These are phyloP conservation scores for Matsumurasca onukii DNA, from an alignment of 1,140 invertebrate genomes.

Conservation along the genomic window DNA sequence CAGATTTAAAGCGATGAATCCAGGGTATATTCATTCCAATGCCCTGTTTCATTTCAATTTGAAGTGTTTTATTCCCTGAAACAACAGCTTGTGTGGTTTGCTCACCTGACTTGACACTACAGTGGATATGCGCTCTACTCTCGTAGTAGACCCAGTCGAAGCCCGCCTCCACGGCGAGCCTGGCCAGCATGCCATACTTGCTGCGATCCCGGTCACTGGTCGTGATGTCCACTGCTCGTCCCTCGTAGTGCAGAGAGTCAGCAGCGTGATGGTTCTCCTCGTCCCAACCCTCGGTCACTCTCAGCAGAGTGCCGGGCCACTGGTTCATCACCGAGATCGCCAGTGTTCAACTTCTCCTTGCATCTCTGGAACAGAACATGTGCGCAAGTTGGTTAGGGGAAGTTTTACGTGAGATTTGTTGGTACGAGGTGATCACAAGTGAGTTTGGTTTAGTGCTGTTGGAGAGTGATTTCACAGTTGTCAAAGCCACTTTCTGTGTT, in stretches of 20 bases:
- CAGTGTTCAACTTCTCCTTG: slow-evolving; percentile 93
- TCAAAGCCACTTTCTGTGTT: too few species aligned
- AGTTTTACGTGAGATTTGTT: too few species aligned
- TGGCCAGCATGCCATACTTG: slow-evolving; percentile 94
- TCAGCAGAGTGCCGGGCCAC: slow-evolving; percentile 90
- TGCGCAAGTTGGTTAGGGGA: too few species aligned
- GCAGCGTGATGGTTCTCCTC: slow-evolving; percentile 78
- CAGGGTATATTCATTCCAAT: too few species aligned
- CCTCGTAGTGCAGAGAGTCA: slow-evolving; percentile 93
- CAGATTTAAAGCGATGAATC: too few species aligned
- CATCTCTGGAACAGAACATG: slow-evolving; percentile 78
- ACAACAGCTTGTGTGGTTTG: slow-evolving; percentile 29
- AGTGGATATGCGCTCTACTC: slow-evolving; percentile 91
- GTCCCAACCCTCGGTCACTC: slow-evolving; percentile 95
- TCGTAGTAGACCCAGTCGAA: slow-evolving; percentile 99
- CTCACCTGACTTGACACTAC: slow-evolving; percentile 96
- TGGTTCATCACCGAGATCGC: slow-evolving; percentile 97
- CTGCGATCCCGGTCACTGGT: slow-evolving; percentile 89
- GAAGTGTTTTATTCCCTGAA: too few species aligned
- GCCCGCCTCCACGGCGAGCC: slow-evolving; percentile 94
- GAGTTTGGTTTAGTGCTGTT: too few species aligned
- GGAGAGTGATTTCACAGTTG: too few species aligned
- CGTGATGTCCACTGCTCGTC: slow-evolving; percentile 92
- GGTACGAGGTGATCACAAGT: too few species aligned
- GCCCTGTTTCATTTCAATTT: too few species aligned